phyloP scores from a whole-genome alignment of 23 tunicate genomes.

The Clavelina lepadiformis region DNA sequence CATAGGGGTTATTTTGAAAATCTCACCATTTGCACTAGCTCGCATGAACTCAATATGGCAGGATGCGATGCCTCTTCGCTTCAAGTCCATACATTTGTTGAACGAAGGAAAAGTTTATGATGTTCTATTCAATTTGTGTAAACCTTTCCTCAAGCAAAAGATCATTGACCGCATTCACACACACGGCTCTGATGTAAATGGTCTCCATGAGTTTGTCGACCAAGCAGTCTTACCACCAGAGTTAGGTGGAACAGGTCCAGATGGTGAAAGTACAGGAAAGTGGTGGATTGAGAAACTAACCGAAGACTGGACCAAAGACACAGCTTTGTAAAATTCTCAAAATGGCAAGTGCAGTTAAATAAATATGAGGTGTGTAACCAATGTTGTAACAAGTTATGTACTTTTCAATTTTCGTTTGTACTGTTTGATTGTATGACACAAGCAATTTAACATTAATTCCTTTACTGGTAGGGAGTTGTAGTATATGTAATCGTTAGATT shows the following conservation, averaged over 20 bases:
- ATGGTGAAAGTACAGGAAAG: slow-evolving; percentile 16
- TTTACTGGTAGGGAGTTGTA: no score
- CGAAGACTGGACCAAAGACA: slow-evolving; percentile 45
- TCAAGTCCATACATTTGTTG: slow-evolving; percentile 42
- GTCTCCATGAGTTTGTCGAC: slow-evolving; percentile 42
- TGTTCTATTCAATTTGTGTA: slow-evolving; percentile 24
- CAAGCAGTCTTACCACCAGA: slow-evolving; percentile 39
- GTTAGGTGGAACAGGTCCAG: slow-evolving; percentile 66
- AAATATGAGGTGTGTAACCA: no score
- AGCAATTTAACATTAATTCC: no score
- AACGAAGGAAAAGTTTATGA: slow-evolving; percentile 61
- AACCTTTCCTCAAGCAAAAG: slow-evolving; percentile 62
- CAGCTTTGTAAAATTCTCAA: slow-evolving; percentile 22
- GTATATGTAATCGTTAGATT: no score
- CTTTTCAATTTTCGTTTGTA: no score
- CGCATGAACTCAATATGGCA: slow-evolving; percentile 53
- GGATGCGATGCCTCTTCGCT: slow-evolving; percentile 87
- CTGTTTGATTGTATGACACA: no score
- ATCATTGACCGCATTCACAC: slow-evolving; percentile 38
- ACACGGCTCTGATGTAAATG: slow-evolving; percentile 36
- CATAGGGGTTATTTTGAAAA: slow-evolving; percentile 28
- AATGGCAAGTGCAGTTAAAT: no score
- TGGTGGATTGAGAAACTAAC: slow-evolving; percentile 22
- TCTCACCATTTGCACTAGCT: slow-evolving; percentile 45
- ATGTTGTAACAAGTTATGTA: no score